phyloP scores from a whole-genome alignment of 1,140 invertebrate species.

The Grapholita molesta region DNA sequence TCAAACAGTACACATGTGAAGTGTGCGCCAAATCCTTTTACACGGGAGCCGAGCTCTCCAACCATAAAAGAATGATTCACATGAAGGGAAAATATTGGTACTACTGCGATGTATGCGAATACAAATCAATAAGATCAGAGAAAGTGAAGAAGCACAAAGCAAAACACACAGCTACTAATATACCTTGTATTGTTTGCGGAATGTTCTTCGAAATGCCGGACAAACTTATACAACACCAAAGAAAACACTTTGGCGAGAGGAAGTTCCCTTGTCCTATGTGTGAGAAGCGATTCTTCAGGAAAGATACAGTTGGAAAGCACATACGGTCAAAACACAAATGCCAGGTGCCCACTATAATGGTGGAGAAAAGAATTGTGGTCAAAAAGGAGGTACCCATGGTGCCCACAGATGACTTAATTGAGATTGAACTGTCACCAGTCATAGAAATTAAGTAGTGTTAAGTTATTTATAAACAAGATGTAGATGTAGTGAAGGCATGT shows the following conservation, averaged over 20 bases:
- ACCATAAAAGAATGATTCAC: slow-evolving; percentile 51
- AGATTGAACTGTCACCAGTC: slow-evolving; percentile 4
- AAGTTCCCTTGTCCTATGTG: slow-evolving; percentile 41
- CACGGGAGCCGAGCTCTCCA: slow-evolving; percentile 49
- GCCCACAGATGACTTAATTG: not conserved
- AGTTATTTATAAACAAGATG: slow-evolving; percentile 1
- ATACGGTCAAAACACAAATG: slow-evolving; percentile 32
- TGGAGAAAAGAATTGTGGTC: not conserved
- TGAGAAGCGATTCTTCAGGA: slow-evolving; percentile 31
- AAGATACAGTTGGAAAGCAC: slow-evolving; percentile 35
- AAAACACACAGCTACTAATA: slow-evolving; percentile 44
- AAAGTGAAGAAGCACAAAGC: slow-evolving; percentile 39
- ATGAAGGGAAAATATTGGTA: slow-evolving; percentile 31
- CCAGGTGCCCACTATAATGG: not conserved
- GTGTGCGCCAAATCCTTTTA: slow-evolving; percentile 51
- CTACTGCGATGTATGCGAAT: slow-evolving; percentile 54
- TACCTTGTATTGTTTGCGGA: slow-evolving; percentile 50
- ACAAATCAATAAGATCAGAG: slow-evolving; percentile 28
- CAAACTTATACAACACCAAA: slow-evolving; percentile 42
- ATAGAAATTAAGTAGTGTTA: slow-evolving; percentile 1
- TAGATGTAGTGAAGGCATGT: too few species aligned
- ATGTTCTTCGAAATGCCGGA: slow-evolving; percentile 38
- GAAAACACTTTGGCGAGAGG: slow-evolving; percentile 42
- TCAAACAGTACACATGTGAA: slow-evolving; percentile 54
- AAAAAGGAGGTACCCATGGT: not conserved